A percentile compares a stretch with the other conserved stretches of the same genome.
Evolutionary conservation across 2,113 vertebrate species (phyloP).

Genomic region (Nothocercus julius): DNA sequence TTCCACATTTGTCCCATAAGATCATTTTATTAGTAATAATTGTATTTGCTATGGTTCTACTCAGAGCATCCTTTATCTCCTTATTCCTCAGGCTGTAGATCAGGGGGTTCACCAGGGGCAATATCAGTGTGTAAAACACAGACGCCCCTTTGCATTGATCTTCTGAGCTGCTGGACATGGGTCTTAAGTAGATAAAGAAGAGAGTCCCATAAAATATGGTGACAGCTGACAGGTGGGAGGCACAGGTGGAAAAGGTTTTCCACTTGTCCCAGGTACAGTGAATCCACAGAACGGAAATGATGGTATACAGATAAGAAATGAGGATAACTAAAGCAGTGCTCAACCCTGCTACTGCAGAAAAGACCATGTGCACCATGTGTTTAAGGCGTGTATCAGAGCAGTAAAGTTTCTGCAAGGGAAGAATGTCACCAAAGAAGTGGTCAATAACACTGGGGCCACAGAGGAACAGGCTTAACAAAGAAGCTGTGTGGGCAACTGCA

Average conservation of each 20-base stretch:
- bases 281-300: too few species aligned
- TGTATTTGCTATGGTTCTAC: too few species aligned
- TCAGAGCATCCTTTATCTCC: not conserved
- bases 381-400: conserved; percentile 60
- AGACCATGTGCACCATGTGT: conserved; percentile 49
- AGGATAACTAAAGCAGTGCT: conserved; percentile 23
- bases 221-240: too few species aligned
- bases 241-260: too few species aligned
- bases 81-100: not conserved
- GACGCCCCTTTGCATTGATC: not conserved
- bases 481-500: too few species aligned
- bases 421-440: conserved; percentile 68
- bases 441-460: conserved; percentile 56
- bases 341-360: conserved; percentile 17
- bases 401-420: conserved; percentile 41
- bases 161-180: not conserved
- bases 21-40: too few species aligned
- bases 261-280: too few species aligned
- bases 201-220: not conserved
- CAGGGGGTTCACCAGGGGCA: conserved; percentile 1
- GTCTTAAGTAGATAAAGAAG: conserved; percentile 32
- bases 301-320: too few species aligned
- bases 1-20: too few species aligned
- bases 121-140: not conserved
- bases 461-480: conserved; percentile 21